Evolutionary conservation across 2,113 vertebrate genomes (phyloP).

Genomic region (Aramus guarauna): DNA sequence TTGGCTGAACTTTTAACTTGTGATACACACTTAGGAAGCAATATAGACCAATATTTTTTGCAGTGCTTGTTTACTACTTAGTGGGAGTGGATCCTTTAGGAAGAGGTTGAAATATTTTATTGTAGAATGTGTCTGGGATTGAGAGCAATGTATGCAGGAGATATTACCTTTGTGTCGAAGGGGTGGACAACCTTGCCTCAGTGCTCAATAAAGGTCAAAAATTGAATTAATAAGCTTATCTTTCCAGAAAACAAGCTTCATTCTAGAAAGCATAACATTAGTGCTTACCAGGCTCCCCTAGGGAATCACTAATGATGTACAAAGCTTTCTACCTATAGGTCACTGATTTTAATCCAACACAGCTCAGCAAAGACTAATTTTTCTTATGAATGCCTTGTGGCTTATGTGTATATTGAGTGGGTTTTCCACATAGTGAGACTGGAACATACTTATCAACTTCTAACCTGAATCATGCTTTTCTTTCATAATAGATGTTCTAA

Average conservation of each 20-base stretch:
- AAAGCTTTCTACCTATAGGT: slow-evolving; percentile 47
- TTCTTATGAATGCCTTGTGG: neutral
- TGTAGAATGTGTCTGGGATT: neutral
- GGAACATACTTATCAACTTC: neutral
- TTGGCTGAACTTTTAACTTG: neutral
- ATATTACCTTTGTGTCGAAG: neutral
- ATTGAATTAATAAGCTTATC: slow-evolving; percentile 54
- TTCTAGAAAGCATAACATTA: slow-evolving; percentile 49
- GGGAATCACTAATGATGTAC: slow-evolving; percentile 43
- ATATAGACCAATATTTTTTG: neutral
- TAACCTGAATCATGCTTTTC: neutral
- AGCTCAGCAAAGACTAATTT: neutral
- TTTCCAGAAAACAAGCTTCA: slow-evolving; percentile 55
- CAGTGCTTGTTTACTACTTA: neutral
- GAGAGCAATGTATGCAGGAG: neutral
- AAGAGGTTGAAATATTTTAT: neutral
- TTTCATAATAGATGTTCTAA: neutral
- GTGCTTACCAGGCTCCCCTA: neutral
- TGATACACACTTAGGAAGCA: neutral
- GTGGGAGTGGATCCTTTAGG: neutral
- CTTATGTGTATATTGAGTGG: neutral
- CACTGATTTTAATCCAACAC: slow-evolving; percentile 48
- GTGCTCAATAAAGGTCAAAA: slow-evolving; percentile 48
- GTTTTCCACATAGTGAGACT: neutral
- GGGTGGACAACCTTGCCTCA: slow-evolving; percentile 23